A percentile compares a stretch with the other conserved stretches of the same genome.
Conservation (phyloP, 2,113 vertebrate genomes). For the Brevimyrus niger region DNA sequence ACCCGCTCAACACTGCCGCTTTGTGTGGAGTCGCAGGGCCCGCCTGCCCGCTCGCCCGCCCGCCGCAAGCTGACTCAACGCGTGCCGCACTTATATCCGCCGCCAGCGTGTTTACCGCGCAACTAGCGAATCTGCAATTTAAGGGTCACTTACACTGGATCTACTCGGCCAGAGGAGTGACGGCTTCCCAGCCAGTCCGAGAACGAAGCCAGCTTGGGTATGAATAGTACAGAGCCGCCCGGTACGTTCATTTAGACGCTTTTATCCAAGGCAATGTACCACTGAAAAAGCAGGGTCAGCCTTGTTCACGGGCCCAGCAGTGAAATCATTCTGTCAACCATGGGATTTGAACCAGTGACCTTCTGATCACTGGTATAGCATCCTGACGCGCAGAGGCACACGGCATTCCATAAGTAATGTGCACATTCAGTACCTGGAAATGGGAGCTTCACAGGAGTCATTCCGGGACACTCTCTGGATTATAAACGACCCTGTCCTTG, state of each 20-base stretch:
- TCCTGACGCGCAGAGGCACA: not conserved
- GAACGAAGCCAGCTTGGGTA: not conserved
- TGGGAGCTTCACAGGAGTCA: not conserved
- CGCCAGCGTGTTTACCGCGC: not conserved
- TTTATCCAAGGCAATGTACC: not conserved
- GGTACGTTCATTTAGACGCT: not conserved
- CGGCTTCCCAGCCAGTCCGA: not conserved
- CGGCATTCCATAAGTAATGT: not conserved
- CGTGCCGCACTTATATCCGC: not conserved
- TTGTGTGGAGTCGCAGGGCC: not conserved
- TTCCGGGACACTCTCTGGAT: not conserved
- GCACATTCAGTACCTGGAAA: not conserved
- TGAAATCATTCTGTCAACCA: not conserved
- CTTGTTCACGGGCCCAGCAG: not conserved
- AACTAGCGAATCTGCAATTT: not conserved
- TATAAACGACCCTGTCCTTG: not conserved
- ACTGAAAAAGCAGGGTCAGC: not conserved
- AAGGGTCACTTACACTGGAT: not conserved
- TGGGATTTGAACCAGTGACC: not conserved
- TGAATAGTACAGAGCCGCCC: not conserved
- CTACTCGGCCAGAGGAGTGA: not conserved
- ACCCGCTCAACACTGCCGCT: constrained; percentile 11
- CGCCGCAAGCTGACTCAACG: not conserved
- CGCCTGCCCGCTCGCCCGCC: too few species aligned
- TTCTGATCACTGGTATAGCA: not conserved